Conservation (phyloP, 2,113 vertebrate genomes). For the Halichoeres trimaculatus region DNA sequence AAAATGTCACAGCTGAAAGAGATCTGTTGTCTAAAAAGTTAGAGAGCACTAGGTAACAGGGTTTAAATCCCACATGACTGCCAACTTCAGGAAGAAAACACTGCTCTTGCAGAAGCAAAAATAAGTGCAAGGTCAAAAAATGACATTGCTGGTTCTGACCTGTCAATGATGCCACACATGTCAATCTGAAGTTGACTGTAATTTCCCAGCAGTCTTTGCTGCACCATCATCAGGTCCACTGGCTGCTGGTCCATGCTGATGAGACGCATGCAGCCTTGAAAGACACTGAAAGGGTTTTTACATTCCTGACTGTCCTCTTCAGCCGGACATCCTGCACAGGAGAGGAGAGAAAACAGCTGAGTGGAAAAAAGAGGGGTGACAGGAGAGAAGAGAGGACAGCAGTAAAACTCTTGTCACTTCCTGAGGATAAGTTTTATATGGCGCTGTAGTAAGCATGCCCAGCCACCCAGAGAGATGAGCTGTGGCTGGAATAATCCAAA, state of each 20-base stretch:
- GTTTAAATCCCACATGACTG: too few species aligned
- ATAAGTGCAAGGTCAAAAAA: too few species aligned
- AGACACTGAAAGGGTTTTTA: slow-evolving; percentile 82
- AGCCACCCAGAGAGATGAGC: neutral
- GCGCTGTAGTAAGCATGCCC: neutral
- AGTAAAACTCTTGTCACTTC: neutral
- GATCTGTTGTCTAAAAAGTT: too few species aligned
- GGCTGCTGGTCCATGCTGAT: slow-evolving; percentile 81
- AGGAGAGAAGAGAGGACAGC: neutral
- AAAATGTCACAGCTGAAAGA: too few species aligned
- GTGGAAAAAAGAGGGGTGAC: too few species aligned
- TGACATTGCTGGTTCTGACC: slow-evolving; percentile 77
- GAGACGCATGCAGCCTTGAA: slow-evolving; percentile 93
- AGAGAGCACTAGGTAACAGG: too few species aligned
- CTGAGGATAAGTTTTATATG: neutral
- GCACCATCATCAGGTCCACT: slow-evolving; percentile 89
- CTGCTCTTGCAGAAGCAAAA: too few species aligned
- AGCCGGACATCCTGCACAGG: slow-evolving; percentile 87
- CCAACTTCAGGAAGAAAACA: too few species aligned
- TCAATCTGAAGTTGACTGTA: slow-evolving; percentile 94
- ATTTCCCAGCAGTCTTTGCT: slow-evolving; percentile 88
- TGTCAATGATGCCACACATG: slow-evolving; percentile 93
- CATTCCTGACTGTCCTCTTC: slow-evolving; percentile 79
- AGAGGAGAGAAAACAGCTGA: neutral
- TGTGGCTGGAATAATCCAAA: slow-evolving; percentile 20